Evolutionary conservation across 2,113 vertebrate species (phyloP), one percentile per base, ranked within the genome.

Genomic region (Desmodus rotundus): DNA sequence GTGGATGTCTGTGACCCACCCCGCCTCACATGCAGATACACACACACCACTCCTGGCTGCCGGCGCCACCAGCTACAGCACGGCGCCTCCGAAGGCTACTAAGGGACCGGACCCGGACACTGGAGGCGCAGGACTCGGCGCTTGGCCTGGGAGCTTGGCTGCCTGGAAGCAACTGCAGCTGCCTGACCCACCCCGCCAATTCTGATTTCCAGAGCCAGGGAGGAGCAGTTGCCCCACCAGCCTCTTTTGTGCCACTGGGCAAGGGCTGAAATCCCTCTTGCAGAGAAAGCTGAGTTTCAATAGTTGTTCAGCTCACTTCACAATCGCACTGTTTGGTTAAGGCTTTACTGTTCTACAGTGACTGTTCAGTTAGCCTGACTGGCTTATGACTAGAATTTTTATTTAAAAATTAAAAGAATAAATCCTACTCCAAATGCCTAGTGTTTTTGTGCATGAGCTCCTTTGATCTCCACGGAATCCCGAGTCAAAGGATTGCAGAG

Each of bases 271-370:
- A 96, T 95, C 97, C 93, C 97, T 96, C 87, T 98, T 97, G 65
- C 80, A 68, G 89, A 97, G 96, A 97, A 98, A 95, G 95, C 89
- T 9, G 73, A 78, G 70, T 91, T 96, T 96, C 97, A 97, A 82
- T 95, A 91, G 93, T 72, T 96, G 76, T 47, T 94, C 74, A 96
- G 95, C 56, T 96, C 94, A 86, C 94, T 89, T 97, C 94, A 96
- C 63, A 96, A 95, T 95, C 4, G 7, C 91, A 97, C 67, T 98
- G 80, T 97, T 98, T 98, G 91, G 70, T 95, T 97, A 97, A 94
- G 94, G 94, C 94, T 98, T 97, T 97, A 94, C 96, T 96, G 89
- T 96, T 96, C 94, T 84, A 54, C 81, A 92, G 82, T 16, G 11
- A 70, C 50, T 92, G 73, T 38, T 93, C 63, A 65, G 94, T 68